Percentiles rank a stretch among this genome's conserved stretches.
Evolutionary conservation across 1,140 invertebrate species (phyloP).

Genomic region (Camponotus vicinus): DNA sequence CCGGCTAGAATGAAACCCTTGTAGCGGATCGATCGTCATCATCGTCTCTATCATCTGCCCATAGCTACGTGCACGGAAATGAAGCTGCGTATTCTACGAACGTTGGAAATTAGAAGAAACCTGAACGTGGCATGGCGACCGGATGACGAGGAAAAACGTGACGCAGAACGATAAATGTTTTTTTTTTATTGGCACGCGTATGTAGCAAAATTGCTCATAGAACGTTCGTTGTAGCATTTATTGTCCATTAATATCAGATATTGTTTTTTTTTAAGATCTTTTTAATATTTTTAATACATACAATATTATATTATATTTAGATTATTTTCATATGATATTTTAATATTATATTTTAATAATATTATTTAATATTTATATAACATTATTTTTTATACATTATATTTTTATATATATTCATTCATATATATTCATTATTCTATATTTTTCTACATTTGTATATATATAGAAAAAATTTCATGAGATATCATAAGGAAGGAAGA

Average conservation of each 20-base stretch:
- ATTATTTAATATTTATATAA: too few species aligned
- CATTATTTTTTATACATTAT: too few species aligned
- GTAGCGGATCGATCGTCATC: neutral
- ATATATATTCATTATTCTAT: too few species aligned
- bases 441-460: too few species aligned
- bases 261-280: neutral
- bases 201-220: neutral
- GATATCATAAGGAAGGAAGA: neutral
- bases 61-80: conserved; percentile 67
- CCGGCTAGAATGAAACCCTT: conserved; percentile 47
- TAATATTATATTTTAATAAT: too few species aligned
- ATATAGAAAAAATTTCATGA: neutral
- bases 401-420: too few species aligned
- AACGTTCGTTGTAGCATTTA: neutral
- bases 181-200: conserved; percentile 10
- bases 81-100: conserved; percentile 58
- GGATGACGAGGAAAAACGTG: conserved; percentile 44
- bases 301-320: too few species aligned
- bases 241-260: neutral
- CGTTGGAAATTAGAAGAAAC: conserved; percentile 72
- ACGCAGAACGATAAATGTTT: conserved; percentile 40
- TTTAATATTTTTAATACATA: neutral
- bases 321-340: too few species aligned
- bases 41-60: neutral
- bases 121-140: conserved; percentile 34